Evolutionary conservation across 2,888 invertebrate genomes (phyloP), one percentile per base, ranked within the genome.

Genomic region (Piscicola geometra): DNA sequence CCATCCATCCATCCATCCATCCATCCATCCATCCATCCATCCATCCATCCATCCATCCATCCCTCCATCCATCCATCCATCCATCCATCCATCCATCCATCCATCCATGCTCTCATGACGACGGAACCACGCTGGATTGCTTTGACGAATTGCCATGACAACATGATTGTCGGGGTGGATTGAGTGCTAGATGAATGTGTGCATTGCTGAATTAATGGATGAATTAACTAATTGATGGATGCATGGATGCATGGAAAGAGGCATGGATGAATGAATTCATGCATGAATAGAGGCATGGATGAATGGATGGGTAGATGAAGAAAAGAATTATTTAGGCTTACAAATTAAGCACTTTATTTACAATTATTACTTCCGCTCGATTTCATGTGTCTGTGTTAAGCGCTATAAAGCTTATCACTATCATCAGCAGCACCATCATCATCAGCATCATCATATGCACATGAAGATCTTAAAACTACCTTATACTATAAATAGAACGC

Each of bases 121-220:
- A 47, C 28, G 69, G 28, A 69, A 69, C 25, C 69, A 28, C 36
- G 69, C 25, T 41, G 1, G 33, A 28, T 69, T 36, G 47, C 25
- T 69, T 21, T 41, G 69, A 69, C 25, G 69, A 41, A 69, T 25
- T 69, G 69, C n/a, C 69, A n/a, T 33, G 25, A 69, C 60, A 18
- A 56, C 60, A 25, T 56, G 60, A 56, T 25, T 56, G n/a, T 56
- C 21, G 25, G 9, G 60, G n/a, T 25, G n/a, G 21, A 21, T 56
- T 9, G 25, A 3, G 5, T 3, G 60, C 3, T 18, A 21, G n/a
- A 18, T 25, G 5, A n/a, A 25, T 56, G n/a, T 9, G n/a, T 56
- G 21, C 3, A 56, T 18, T 3, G 25, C 9, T 56, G 25, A n/a
- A 56, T 25, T 3, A 25, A 56, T 25, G 25, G 25, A 25, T 56